Evolutionary conservation across 2,888 invertebrate genomes (phyloP), one percentile per base, ranked within the genome.

Genomic region (Eilema depressum): DNA sequence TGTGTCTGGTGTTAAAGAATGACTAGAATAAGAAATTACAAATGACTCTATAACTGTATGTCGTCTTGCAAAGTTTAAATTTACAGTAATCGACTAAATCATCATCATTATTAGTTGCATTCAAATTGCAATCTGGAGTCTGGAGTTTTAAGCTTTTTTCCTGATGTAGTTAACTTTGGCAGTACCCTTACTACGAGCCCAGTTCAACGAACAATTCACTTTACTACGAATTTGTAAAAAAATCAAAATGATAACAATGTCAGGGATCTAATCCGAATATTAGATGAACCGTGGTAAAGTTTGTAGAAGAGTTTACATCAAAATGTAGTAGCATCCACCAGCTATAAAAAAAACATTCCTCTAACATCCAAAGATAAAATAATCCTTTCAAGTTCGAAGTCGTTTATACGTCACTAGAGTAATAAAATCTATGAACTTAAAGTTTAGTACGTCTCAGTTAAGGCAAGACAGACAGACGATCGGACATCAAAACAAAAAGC

Each of bases 351-450:
- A 33, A 3, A 56, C 20, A 23, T 61, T 61, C 47, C 57, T 64
- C 37, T 37, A 53, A 53, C 33, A 68, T 56, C 63, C 33, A 20
- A 56, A 72, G 56, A 78, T 67, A 73, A 69, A 75, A 82, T 80
- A 75, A 82, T 80, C 83, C 75, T 82, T 82, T 80, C 74, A 78
- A 69, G 71, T 69, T 33, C 26, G 30, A 47, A 67, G 64, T 70
- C 77, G 68, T 74, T 71, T 70, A 71, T 57, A 76, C 71, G 71
- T 76, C 63, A 70, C 37, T 20, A 71, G 23, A 30, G 60, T 65
- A 72, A 81, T 82, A 83, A 83, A 82, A 79, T 41, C 30, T 57
- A 37, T 76, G 61, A 57, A 68, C 65, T 65, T 77, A 69, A 70
- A 73, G 62, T 78, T 78, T 70, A 73, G 47, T 70, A 69, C 63